phyloP scores from a whole-genome alignment of 2,113 vertebrate species.

The Rhea pennata region DNA sequence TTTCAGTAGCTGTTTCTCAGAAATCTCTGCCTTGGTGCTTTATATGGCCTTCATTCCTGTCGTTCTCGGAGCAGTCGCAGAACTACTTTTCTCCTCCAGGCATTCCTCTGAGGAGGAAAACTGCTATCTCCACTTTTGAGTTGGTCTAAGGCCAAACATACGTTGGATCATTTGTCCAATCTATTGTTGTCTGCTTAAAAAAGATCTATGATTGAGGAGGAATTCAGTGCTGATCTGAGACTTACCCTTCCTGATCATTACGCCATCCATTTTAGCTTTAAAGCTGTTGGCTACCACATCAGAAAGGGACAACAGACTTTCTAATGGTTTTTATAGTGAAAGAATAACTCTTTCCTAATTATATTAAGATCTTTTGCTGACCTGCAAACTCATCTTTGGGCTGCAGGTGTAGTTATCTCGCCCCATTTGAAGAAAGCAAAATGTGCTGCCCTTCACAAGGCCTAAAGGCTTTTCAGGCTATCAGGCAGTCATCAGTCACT shows the following conservation, averaged over 20 bases:
- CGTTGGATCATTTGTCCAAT: not conserved
- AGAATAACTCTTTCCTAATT: not conserved
- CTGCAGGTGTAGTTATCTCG: not conserved
- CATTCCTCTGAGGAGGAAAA: not conserved
- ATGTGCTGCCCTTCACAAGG: not conserved
- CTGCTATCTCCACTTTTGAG: not conserved
- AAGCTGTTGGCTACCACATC: not conserved
- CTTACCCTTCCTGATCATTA: not conserved
- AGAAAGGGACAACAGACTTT: not conserved
- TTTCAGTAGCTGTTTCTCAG: not conserved
- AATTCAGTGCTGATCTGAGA: not conserved
- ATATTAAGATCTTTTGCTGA: not conserved
- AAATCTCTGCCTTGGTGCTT: not conserved
- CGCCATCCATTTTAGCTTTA: not conserved
- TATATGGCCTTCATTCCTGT: not conserved
- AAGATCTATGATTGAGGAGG: not conserved
- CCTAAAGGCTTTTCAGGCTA: not conserved
- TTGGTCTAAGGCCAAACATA: not conserved
- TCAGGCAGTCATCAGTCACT: rapidly evolving
- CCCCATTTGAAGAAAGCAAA: not conserved
- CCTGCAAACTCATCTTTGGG: not conserved
- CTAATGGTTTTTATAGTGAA: not conserved
- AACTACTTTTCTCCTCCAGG: not conserved
- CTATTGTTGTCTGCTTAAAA: too few relatives aligned
- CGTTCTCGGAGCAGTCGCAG: not conserved